phyloP scores from a whole-genome alignment of 64 coral and sea anemone genomes.

The Platygyra sinensis region DNA sequence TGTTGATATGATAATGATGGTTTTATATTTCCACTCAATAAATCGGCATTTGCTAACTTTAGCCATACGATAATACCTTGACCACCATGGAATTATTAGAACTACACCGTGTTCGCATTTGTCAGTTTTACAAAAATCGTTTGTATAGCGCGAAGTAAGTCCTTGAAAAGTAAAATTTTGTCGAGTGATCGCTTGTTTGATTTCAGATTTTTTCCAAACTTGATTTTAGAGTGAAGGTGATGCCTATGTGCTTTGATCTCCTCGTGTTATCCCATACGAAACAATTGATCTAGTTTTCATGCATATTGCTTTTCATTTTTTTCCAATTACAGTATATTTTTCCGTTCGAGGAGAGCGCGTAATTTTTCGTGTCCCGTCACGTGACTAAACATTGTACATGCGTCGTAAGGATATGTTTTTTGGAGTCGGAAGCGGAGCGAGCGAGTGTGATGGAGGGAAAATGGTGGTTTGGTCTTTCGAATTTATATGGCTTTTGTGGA shows the following conservation, averaged over 20 bases:
- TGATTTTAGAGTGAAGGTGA: too few relatives aligned
- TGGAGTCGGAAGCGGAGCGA: slow-evolving; percentile 70
- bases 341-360: not conserved
- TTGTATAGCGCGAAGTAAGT: too few relatives aligned
- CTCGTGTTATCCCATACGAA: too few relatives aligned
- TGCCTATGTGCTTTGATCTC: too few relatives aligned
- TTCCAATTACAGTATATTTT: not conserved
- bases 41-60: not conserved
- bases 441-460: slow-evolving; percentile 92
- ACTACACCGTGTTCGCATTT: not conserved
- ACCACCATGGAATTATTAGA: not conserved
- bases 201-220: too few relatives aligned
- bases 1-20: not conserved
- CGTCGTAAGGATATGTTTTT: slow-evolving; percentile 79
- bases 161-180: too few relatives aligned
- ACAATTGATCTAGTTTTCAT: not conserved
- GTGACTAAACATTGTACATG: slow-evolving; percentile 73
- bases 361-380: slow-evolving; percentile 39
- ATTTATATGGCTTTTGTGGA: slow-evolving; percentile 84
- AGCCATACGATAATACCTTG: too few relatives aligned
- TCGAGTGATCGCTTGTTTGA: too few relatives aligned
- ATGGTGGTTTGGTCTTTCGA: slow-evolving; percentile 75
- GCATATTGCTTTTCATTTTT: not conserved
- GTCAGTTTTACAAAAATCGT: too few relatives aligned
- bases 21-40: not conserved